These are phyloP conservation scores for Leptinotarsa lineolata DNA, from an alignment of 1,140 invertebrate species.

Conservation along the genomic window DNA sequence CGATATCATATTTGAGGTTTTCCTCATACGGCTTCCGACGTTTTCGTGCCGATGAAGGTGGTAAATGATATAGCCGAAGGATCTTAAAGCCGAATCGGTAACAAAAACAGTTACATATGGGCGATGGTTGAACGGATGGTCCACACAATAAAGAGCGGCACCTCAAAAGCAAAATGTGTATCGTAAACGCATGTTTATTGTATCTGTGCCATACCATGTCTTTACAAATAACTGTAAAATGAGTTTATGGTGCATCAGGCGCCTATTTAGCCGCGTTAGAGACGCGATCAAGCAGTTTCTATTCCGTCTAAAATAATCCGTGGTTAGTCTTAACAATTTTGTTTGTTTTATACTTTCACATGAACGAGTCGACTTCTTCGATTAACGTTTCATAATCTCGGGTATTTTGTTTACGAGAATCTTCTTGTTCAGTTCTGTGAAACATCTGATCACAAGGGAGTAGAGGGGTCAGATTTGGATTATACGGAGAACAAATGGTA, in stretches of 20 bases:
- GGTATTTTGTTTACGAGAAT: no score
- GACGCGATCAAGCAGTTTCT: conserved; percentile 36
- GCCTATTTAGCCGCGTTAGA: conserved; percentile 43
- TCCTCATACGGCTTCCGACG: no score
- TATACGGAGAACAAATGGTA: no score
- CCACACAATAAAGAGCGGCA: conserved; percentile 35
- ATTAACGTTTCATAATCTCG: not conserved
- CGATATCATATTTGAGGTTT: no score
- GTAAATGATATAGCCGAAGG: conserved; percentile 5
- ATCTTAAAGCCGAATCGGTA: not conserved
- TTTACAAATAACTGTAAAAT: conserved; percentile 51
- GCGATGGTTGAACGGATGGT: conserved; percentile 17
- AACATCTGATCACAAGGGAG: no score
- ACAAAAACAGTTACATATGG: conserved; percentile 8
- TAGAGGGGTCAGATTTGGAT: no score
- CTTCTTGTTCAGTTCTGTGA: no score
- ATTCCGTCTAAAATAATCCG: conserved; percentile 45
- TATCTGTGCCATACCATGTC: conserved; percentile 49
- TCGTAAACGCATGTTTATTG: conserved; percentile 48
- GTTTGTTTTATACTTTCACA: conserved; percentile 11
- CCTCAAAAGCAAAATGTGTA: conserved; percentile 34
- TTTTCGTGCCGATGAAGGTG: not conserved
- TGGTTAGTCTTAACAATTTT: conserved; percentile 46
- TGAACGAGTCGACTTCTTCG: conserved; percentile 8
- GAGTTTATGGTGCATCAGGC: conserved; percentile 48